These are phyloP conservation scores for Agelastica alni DNA, from an alignment of 2,888 invertebrate genomes.

Conservation along the genomic window DNA sequence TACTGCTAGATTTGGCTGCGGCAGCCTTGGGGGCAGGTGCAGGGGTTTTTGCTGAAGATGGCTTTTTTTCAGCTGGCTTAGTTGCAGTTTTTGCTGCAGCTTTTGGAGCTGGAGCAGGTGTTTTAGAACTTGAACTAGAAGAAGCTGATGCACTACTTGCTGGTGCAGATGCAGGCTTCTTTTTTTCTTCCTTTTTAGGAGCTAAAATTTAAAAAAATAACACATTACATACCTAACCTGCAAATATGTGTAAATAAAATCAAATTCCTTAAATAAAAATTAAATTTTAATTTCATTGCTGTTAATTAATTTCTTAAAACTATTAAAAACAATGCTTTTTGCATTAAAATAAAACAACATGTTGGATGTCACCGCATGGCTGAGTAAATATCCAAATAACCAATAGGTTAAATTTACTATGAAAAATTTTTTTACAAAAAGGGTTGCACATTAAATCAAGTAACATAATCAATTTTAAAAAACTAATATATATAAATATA, in stretches of 20 bases:
- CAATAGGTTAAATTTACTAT: no score
- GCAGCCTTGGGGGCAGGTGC: slow-evolving; percentile 40
- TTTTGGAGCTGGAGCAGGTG: slow-evolving; percentile 54
- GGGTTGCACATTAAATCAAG: no score
- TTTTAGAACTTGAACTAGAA: slow-evolving; percentile 43
- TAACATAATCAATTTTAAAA: background rate
- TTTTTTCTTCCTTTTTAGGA: slow-evolving; percentile 62
- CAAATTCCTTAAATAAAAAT: background rate
- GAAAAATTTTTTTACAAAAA: no score
- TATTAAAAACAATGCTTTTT: background rate
- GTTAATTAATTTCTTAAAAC: no score
- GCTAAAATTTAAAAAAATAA: slow-evolving; percentile 36
- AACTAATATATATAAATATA: slow-evolving; percentile 7
- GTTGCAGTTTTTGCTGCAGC: slow-evolving; percentile 49
- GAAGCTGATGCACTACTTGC: slow-evolving; percentile 46
- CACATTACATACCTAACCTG: slow-evolving; percentile 7
- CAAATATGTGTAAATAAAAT: background rate
- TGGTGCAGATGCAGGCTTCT: slow-evolving; percentile 56
- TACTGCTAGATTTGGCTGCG: slow-evolving; percentile 51
- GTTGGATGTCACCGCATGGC: slow-evolving; percentile 43
- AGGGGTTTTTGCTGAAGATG: slow-evolving; percentile 34
- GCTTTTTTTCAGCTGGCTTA: slow-evolving; percentile 41
- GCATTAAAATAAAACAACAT: slow-evolving; percentile 18
- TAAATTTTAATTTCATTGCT: background rate
- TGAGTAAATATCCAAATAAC: slow-evolving; percentile 6